Base-by-base conservation (phyloP, 1,140 invertebrate species). In the Berghia stephanieae region DNA sequence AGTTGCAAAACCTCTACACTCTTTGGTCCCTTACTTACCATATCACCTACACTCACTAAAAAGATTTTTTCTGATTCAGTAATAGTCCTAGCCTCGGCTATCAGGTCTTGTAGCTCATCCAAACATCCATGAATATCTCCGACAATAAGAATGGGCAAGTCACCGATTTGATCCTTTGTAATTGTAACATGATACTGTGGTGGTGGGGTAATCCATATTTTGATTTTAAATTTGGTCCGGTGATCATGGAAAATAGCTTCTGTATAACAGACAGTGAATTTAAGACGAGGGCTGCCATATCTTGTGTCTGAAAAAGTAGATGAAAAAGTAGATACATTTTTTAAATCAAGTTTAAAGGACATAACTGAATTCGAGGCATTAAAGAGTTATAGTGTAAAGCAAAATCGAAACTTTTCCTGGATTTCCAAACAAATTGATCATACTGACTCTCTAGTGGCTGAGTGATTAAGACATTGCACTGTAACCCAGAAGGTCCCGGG, bases 111-210 rank as follows among this genome's bases (percentile, higher is more conserved):
- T 34, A 90, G 77, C 79, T 90, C 89, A 63, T 87, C 86, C 52
- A 78, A 84, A 78, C 89, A 90, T 1, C 89, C 89, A 78, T 90
- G 89, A 1, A 90, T 82, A 77, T 90, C 89, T 18, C 89, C 89
- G 34, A 90, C 83, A 38, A 90, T 80, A 40, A 90, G 79, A 16
- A 90, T 78, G n/a, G 74, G 77, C 21, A 80, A 67, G 16, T 79
- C 76, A 36, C 44, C 36, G 13, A 87, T 71, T 42, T 77, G 74
- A 13, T 83, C 79, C 36, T 55, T 67, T n/a, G 24, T 55, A 8
- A 87, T 34, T 16, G 67, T 72, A 10, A 78, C 6, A 77, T 87
- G 84, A 31, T 80, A 81, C 13, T 68, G n/a, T 31, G 38, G 16
- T 6, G 84, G 83, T 36, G 82, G 3, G 82, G 79, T 1, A 82